Base-by-base conservation (phyloP, 2,113 vertebrate genomes). In the Sceloporus tristichus region DNA sequence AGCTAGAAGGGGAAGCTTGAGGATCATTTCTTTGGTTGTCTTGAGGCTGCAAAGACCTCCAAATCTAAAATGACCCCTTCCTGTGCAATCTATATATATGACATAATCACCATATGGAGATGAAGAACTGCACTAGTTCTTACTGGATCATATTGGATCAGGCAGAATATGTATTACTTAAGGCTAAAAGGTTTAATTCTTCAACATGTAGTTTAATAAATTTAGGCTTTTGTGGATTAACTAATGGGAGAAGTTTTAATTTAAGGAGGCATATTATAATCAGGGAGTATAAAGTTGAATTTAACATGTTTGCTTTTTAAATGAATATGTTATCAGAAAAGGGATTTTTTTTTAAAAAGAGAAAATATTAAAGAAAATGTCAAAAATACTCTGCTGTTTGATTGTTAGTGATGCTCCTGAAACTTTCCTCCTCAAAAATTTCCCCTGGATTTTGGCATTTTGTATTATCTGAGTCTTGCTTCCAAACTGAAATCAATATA, bases 291-390 rank as follows among this genome's bases (percentile, higher is more conserved):
- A 62, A 29, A 42, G 10, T 9, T 62, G 25, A 29, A 38, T 85
- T 75, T 56, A 34, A 84, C n/a, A 84, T 74, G 53, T 56, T 85
- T 62, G 70, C 19, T 75, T 85, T 85, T 75, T 75, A 53, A 85
- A 85, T 84, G 68, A 1, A 25, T 85, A 53, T 74, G 53, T 74
- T 75, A 85, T 21, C 23, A 34, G 53, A 84, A 85, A 34, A 75
- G 34, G 56, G 29, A 34, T n/a, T 23, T 56, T 59, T 13, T 59
- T 59, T 59, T 4, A 13, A 48, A 70, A 85, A 74, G 11, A 25
- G 29, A 38, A 27, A 40, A 74, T 25, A 73, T 84, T 59, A 73
- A 84, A 16, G 53, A 38, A 74, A 29, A 48, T 10, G 34, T 34
- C 34, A 34, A 34, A 34, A 34, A 34, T 34, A 34, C 29, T 40